Percentiles rank a stretch among this genome's conserved stretches.
Evolutionary conservation across 1,140 invertebrate species (phyloP).

Genomic region (Papilio polyxenes): DNA sequence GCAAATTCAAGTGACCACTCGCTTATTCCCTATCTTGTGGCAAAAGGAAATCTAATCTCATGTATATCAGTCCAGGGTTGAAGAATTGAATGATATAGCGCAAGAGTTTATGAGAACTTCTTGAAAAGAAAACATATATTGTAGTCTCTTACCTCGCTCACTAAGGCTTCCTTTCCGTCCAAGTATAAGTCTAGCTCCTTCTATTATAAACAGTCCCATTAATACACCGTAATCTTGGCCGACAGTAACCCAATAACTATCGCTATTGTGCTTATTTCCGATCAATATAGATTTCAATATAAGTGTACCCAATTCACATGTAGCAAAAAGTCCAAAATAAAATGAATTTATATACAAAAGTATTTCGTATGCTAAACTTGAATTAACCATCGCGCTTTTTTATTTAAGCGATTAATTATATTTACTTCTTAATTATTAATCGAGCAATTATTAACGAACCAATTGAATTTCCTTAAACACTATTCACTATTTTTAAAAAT

Average conservation of each 20-base stretch:
- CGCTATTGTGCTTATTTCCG: conserved; percentile 84
- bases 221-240: conserved; percentile 89
- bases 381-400: conserved; percentile 82
- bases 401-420: background rate
- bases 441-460: background rate
- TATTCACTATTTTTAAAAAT: conserved; percentile 48
- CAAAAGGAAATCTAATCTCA: too few relatives aligned
- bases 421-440: background rate
- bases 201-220: conserved; percentile 88
- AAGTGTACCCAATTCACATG: conserved; percentile 88
- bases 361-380: conserved; percentile 89
- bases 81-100: too few relatives aligned
- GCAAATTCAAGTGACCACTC: too few relatives aligned
- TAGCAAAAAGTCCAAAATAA: conserved; percentile 91
- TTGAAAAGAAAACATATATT: conserved; percentile 6
- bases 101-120: too few relatives aligned
- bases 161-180: conserved; percentile 94
- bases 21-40: too few relatives aligned
- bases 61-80: background rate
- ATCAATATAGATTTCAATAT: conserved; percentile 86
- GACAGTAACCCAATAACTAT: conserved; percentile 84
- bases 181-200: conserved; percentile 88
- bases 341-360: conserved; percentile 91
- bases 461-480: background rate
- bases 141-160: conserved; percentile 83